Evolutionary conservation across 2,797 vertebrate genomes (phyloP).

Genomic region (Gymnoscopelus braueri): DNA sequence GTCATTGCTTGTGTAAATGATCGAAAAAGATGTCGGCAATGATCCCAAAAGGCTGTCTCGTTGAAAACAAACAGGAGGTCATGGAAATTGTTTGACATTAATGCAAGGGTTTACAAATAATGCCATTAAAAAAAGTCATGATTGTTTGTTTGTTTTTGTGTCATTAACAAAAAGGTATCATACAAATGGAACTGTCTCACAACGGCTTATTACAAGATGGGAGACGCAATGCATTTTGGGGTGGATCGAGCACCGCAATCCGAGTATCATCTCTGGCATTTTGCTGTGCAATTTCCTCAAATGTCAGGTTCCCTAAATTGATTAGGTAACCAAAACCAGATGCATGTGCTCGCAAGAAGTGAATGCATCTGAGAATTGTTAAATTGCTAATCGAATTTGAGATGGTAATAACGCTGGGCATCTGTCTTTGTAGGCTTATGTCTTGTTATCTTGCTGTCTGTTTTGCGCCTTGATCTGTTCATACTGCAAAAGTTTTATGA

Average conservation of each 20-base stretch:
- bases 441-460: no score
- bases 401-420: conserved; percentile 33
- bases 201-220: not conserved
- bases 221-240: conserved; percentile 19
- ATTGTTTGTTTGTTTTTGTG: conserved; percentile 58
- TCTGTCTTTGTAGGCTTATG: conserved; percentile 14
- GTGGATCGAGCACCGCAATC: conserved; percentile 24
- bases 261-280: conserved; percentile 33
- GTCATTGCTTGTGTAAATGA: conserved; percentile 65
- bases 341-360: conserved; percentile 45
- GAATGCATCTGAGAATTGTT: conserved; percentile 57
- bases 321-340: conserved; percentile 50
- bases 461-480: no score
- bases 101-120: conserved; percentile 78
- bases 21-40: conserved; percentile 49
- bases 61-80: conserved; percentile 55
- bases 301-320: conserved; percentile 48
- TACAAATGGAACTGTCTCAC: not conserved
- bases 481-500: not conserved
- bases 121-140: conserved; percentile 74
- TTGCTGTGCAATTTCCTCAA: conserved; percentile 37
- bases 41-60: conserved; percentile 56
- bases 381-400: conserved; percentile 57
- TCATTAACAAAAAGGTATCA: conserved; percentile 29
- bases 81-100: conserved; percentile 63